Conservation (phyloP, 2,888 invertebrate species). For the Spilarctia lutea region DNA sequence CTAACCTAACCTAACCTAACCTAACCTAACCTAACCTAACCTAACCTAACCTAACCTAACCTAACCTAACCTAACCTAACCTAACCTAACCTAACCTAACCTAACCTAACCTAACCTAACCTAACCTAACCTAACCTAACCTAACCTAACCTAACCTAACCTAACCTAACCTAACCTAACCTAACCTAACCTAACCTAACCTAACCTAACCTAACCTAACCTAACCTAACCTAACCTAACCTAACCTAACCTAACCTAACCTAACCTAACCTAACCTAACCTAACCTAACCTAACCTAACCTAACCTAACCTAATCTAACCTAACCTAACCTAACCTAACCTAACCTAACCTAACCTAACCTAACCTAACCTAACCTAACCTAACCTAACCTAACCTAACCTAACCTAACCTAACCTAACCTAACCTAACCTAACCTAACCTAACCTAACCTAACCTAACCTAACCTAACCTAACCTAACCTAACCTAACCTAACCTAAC, state of each 20-base stretch:
- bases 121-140: conserved; percentile 35
- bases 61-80: conserved; percentile 34
- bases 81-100: conserved; percentile 35
- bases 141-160: conserved; percentile 29
- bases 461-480: conserved; percentile 40
- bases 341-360: conserved; percentile 15
- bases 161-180: conserved; percentile 20
- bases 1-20: conserved; percentile 28
- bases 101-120: conserved; percentile 36
- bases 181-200: conserved; percentile 23
- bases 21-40: conserved; percentile 30
- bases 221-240: conserved; percentile 18
- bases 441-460: conserved; percentile 35
- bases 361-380: conserved; percentile 23
- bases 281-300: conserved; percentile 19
- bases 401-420: conserved; percentile 27
- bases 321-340: conserved; percentile 18
- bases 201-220: conserved; percentile 14
- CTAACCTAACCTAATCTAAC: conserved; percentile 16
- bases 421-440: conserved; percentile 44
- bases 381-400: conserved; percentile 27
- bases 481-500: conserved; percentile 44
- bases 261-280: conserved; percentile 21
- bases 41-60: conserved; percentile 31
- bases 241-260: conserved; percentile 23